Evolutionary conservation across 2,797 vertebrate species (phyloP).

Genomic region (Xerus rutilus): DNA sequence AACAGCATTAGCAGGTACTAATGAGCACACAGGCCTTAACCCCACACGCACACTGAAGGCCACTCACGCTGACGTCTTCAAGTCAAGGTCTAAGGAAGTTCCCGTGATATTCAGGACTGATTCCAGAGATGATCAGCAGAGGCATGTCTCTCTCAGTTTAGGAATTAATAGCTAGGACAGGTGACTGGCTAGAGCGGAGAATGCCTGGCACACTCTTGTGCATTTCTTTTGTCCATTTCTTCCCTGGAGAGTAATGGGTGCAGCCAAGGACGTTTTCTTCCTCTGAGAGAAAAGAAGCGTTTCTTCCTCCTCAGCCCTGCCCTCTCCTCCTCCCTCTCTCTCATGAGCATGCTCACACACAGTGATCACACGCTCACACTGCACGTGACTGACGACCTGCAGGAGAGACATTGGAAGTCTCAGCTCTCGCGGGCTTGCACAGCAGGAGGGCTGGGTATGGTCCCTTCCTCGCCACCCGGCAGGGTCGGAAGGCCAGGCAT

Average conservation of each 20-base stretch:
- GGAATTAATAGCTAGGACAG: slow-evolving; percentile 24
- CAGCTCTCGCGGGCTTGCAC: background rate
- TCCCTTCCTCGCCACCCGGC: background rate
- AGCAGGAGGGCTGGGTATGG: background rate
- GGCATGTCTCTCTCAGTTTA: background rate
- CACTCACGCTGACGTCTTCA: background rate
- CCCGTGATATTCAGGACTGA: background rate
- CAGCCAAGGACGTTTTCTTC: background rate
- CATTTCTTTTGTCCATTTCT: background rate
- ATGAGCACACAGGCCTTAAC: background rate
- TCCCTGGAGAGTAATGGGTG: background rate
- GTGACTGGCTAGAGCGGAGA: background rate
- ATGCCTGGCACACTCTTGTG: background rate
- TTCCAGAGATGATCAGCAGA: background rate
- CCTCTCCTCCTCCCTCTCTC: background rate
- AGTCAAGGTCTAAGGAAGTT: background rate
- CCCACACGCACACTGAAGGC: background rate
- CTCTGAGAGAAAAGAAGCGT: background rate
- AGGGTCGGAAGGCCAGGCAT: background rate
- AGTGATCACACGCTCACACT: background rate
- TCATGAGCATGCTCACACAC: background rate
- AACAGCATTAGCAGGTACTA: background rate
- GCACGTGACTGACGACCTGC: background rate
- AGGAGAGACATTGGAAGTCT: background rate
- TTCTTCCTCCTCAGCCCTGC: background rate